phyloP scores from a whole-genome alignment of 2,888 invertebrate genomes.

The Tetragonisca angustula region DNA sequence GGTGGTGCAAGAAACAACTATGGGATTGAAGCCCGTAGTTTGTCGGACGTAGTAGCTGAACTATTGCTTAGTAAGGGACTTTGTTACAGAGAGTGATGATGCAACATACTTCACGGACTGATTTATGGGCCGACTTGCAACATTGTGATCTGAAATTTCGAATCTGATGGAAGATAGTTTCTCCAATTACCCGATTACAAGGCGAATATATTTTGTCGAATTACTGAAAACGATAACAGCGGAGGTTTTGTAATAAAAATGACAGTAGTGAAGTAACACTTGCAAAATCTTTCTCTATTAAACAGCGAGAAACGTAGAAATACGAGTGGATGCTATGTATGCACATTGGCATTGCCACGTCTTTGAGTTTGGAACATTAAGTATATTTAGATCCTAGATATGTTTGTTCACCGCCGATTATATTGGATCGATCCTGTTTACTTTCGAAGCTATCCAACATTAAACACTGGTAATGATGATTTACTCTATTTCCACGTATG shows the following conservation, averaged over 20 bases:
- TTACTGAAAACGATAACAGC: not conserved
- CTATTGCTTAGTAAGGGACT: not conserved
- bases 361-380: not conserved
- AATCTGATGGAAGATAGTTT: not conserved
- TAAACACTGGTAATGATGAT: constrained; percentile 16
- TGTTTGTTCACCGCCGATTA: constrained; percentile 29
- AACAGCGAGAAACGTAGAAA: no score
- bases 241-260: no score
- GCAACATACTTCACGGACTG: not conserved
- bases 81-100: constrained; percentile 1
- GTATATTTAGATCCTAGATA: constrained; percentile 24
- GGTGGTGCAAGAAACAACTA: not conserved
- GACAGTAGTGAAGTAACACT: not conserved
- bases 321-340: not conserved
- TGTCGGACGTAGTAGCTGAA: not conserved
- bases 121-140: not conserved
- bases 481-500: constrained; percentile 4
- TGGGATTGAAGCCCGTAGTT: not conserved
- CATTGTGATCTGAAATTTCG: not conserved
- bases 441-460: constrained; percentile 34
- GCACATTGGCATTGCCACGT: not conserved
- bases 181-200: not conserved
- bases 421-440: constrained; percentile 32
- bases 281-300: not conserved
- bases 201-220: not conserved